phyloP scores from a whole-genome alignment of 2,888 invertebrate genomes.

The Stenolophus ochropezus region DNA sequence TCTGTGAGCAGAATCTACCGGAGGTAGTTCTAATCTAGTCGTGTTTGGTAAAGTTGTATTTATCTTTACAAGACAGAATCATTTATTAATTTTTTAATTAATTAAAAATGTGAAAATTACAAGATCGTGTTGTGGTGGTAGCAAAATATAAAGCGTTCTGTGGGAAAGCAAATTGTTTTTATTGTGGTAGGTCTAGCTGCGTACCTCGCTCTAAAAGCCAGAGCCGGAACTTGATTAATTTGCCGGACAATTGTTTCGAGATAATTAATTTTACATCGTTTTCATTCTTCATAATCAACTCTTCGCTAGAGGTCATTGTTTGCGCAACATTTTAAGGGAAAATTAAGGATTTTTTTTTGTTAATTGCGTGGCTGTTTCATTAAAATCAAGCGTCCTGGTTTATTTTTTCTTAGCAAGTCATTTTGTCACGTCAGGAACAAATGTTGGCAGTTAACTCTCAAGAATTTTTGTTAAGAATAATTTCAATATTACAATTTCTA shows the following conservation, averaged over 20 bases:
- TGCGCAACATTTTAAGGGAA: constrained; percentile 55
- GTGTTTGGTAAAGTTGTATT: background rate
- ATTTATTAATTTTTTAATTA: constrained; percentile 23
- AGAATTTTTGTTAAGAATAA: too few species aligned
- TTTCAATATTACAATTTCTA: too few species aligned
- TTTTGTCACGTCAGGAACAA: constrained; percentile 44
- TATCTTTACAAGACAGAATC: background rate
- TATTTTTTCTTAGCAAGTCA: constrained; percentile 35
- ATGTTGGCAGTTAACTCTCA: constrained; percentile 34
- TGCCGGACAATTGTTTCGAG: constrained; percentile 51
- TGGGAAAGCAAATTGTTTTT: constrained; percentile 34
- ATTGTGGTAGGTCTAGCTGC: constrained; percentile 2
- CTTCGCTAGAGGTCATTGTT: constrained; percentile 45
- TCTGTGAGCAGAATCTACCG: background rate
- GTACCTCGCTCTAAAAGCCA: constrained; percentile 16
- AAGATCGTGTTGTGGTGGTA: constrained; percentile 1
- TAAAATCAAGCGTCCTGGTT: constrained; percentile 44
- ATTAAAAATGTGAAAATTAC: constrained; percentile 15
- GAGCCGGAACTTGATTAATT: constrained; percentile 41
- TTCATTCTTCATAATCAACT: constrained; percentile 52
- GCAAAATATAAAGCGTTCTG: constrained; percentile 13
- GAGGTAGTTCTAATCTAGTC: background rate
- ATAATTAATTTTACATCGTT: constrained; percentile 58
- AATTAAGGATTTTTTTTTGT: too few species aligned
- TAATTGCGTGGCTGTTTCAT: constrained; percentile 56